Evolutionary conservation across 2,888 invertebrate species (phyloP).

Genomic region (Drosophila nr. medialis): DNA sequence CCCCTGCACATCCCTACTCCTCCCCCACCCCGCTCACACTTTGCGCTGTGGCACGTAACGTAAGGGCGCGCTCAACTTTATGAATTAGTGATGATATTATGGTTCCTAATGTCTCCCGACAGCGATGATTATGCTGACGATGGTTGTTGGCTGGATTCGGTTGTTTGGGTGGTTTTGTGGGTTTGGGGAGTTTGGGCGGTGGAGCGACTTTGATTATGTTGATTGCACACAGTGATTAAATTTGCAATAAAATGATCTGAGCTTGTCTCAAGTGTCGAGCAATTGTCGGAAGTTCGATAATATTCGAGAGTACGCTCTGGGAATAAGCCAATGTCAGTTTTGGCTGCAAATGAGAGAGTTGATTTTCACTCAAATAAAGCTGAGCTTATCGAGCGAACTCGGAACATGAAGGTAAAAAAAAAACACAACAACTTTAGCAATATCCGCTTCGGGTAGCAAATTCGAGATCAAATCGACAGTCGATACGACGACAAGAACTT

Average conservation of each 20-base stretch:
- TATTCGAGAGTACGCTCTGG: conserved; percentile 44
- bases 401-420: neutral
- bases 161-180: neutral
- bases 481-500: conserved; percentile 5
- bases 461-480: conserved; percentile 4
- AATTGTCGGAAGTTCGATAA: conserved; percentile 5
- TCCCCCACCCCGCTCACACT: neutral
- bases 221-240: conserved; percentile 77
- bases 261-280: conserved; percentile 39
- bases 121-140: conserved; percentile 55
- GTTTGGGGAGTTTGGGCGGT: neutral
- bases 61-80: conserved; percentile 47
- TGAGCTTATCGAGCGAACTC: neutral
- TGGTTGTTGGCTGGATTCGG: neutral
- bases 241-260: conserved; percentile 66
- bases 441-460: conserved; percentile 20
- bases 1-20: neutral
- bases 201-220: conserved; percentile 66
- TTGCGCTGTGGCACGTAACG: conserved; percentile 47
- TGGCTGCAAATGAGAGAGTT: neutral
- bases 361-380: conserved; percentile 9
- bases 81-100: conserved; percentile 79
- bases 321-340: conserved; percentile 34
- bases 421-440: conserved; percentile 8
- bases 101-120: conserved; percentile 58